A percentile compares a stretch with the other conserved stretches of the same genome.
phyloP scores from a whole-genome alignment of 2,888 invertebrate genomes.

The Tribolium freemani region DNA sequence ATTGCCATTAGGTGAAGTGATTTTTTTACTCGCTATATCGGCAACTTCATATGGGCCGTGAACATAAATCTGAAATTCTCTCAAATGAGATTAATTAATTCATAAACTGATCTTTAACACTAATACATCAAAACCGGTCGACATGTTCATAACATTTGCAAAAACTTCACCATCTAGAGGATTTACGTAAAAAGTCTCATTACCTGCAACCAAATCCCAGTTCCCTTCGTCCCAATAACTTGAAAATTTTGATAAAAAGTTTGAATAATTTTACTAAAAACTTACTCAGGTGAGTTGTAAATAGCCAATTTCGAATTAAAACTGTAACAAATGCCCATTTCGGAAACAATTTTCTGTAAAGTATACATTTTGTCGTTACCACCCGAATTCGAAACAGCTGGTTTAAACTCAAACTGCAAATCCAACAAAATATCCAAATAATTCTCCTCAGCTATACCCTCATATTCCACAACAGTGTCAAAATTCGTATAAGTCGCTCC shows the following conservation, averaged over 20 bases:
- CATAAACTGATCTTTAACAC: not conserved
- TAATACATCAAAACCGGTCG: conserved; percentile 75
- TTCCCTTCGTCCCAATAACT: conserved; percentile 73
- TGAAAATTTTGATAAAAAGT: too few relatives aligned
- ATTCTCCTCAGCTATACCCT: conserved; percentile 71
- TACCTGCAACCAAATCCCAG: conserved; percentile 70
- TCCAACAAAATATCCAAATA: conserved; percentile 73
- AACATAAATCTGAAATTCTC: conserved; percentile 70
- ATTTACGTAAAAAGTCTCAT: conserved; percentile 73
- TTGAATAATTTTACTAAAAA: too few relatives aligned
- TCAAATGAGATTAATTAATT: too few relatives aligned
- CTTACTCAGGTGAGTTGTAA: conserved; percentile 73
- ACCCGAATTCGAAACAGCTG: conserved; percentile 66
- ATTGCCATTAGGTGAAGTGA: conserved; percentile 59
- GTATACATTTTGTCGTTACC: conserved; percentile 52
- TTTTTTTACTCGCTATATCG: conserved; percentile 72
- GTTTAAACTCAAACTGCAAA: conserved; percentile 70
- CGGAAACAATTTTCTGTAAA: conserved; percentile 75
- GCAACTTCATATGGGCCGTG: conserved; percentile 79
- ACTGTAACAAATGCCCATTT: conserved; percentile 79
- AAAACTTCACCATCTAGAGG: conserved; percentile 84
- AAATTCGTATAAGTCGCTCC: conserved; percentile 75
- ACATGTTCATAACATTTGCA: conserved; percentile 79
- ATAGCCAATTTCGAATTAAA: conserved; percentile 77
- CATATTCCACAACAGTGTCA: conserved; percentile 71